phyloP scores from a whole-genome alignment of 2,888 invertebrate genomes.

The Ormyrus rosae region DNA sequence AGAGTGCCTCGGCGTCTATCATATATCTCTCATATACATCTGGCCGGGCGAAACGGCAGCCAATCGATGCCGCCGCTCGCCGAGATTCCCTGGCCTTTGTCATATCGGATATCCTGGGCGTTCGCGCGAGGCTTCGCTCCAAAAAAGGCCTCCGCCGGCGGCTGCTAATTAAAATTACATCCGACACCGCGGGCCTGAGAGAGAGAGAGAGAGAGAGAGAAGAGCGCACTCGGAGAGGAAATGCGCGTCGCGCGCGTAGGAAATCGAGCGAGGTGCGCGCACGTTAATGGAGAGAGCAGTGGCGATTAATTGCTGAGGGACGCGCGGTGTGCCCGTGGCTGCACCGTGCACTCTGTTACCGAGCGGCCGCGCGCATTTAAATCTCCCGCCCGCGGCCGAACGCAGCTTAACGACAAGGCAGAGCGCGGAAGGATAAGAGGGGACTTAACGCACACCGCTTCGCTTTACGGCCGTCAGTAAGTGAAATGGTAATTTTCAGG shows the following conservation, averaged over 20 bases:
- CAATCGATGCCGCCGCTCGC: not conserved
- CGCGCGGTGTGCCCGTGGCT: no score
- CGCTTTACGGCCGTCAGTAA: no score
- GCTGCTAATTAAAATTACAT: constrained; percentile 41
- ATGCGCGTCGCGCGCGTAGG: constrained; percentile 36
- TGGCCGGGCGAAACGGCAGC: not conserved
- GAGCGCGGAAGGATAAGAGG: no score
- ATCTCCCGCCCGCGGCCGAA: no score
- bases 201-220: not conserved
- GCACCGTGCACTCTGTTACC: no score
- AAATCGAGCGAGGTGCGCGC: constrained; percentile 37
- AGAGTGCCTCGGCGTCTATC: not conserved
- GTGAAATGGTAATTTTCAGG: no score
- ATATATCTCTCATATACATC: not conserved
- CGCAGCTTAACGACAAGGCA: no score
- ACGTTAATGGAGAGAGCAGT: constrained; percentile 21
- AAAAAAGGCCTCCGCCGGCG: constrained; percentile 10
- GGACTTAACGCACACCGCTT: no score
- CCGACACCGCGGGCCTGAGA: not conserved
- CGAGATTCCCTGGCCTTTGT: not conserved
- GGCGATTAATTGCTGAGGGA: no score
- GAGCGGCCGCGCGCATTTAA: no score
- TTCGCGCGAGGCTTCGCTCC: not conserved
- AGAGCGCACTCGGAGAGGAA: not conserved
- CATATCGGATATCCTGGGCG: no score